Evolutionary conservation across 2,113 vertebrate species (phyloP).

Genomic region (Microcebus lehilahytsara): DNA sequence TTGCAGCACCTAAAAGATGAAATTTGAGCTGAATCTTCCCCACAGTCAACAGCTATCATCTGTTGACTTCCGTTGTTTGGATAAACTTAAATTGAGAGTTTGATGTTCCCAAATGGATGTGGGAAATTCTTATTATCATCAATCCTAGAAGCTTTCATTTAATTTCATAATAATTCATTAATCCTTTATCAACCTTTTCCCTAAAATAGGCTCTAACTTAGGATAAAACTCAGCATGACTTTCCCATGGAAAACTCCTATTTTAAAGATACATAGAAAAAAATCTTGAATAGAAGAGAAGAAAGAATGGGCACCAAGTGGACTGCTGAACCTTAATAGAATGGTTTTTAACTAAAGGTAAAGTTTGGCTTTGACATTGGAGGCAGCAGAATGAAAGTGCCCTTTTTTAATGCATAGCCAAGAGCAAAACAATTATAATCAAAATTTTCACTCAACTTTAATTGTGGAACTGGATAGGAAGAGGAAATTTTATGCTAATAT

Average conservation of each 20-base stretch:
- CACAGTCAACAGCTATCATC: background rate
- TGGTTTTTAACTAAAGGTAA: slow-evolving; percentile 54
- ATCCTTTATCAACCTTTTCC: background rate
- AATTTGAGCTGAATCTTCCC: background rate
- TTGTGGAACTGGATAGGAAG: slow-evolving; percentile 26
- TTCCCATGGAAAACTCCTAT: background rate
- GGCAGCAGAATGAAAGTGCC: slow-evolving; percentile 50
- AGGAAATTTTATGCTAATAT: slow-evolving; percentile 53
- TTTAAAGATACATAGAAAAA: slow-evolving; percentile 4
- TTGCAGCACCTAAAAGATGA: background rate
- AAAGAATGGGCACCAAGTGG: background rate
- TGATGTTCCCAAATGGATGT: background rate
- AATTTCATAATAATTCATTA: slow-evolving; percentile 8
- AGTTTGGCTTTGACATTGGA: slow-evolving; percentile 6
- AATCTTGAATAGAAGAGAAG: background rate
- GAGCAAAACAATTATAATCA: slow-evolving; percentile 77
- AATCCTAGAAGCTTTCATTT: background rate
- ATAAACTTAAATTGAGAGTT: background rate
- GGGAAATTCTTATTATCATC: background rate
- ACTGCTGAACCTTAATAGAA: background rate
- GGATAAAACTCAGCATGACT: background rate
- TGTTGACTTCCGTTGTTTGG: background rate
- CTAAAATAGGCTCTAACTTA: background rate
- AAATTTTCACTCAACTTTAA: slow-evolving; percentile 54
- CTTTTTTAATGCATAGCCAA: slow-evolving; percentile 67